These are phyloP conservation scores for Cryptosula pallasiana DNA, from an alignment of 2,888 invertebrate species.

Conservation along the genomic window DNA sequence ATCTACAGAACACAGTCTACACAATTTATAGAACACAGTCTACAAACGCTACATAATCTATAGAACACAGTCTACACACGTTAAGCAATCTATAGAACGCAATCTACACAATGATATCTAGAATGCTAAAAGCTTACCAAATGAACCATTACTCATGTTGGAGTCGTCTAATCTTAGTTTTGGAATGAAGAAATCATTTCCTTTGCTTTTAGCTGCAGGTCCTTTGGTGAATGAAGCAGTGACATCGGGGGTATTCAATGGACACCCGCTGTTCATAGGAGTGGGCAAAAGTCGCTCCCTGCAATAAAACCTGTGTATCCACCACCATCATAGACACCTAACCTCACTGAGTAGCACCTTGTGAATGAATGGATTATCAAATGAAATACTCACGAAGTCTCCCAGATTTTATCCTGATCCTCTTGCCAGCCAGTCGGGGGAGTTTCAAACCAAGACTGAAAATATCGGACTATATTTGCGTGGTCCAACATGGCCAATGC, in stretches of 20 bases:
- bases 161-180: conserved; percentile 1
- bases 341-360: not conserved
- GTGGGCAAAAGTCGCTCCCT: conserved; percentile 13
- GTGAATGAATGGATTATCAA: not conserved
- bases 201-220: not conserved
- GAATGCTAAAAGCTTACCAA: not conserved
- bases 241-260: not conserved
- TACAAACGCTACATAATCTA: too few species aligned
- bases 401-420: conserved; percentile 61
- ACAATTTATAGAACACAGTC: too few species aligned
- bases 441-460: conserved; percentile 89
- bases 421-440: conserved; percentile 87
- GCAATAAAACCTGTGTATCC: too few species aligned
- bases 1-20: too few species aligned
- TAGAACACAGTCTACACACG: too few species aligned
- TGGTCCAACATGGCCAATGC: conserved; percentile 92
- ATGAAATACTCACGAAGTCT: not conserved
- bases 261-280: conserved; percentile 13
- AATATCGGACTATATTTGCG: conserved; percentile 89
- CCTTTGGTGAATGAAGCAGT: not conserved
- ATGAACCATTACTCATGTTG: not conserved
- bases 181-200: not conserved
- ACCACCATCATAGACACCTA: not conserved
- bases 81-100: too few species aligned
- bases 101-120: too few species aligned